Evolutionary conservation across 2,797 vertebrate species (phyloP).

Genomic region (Somateria mollissima): DNA sequence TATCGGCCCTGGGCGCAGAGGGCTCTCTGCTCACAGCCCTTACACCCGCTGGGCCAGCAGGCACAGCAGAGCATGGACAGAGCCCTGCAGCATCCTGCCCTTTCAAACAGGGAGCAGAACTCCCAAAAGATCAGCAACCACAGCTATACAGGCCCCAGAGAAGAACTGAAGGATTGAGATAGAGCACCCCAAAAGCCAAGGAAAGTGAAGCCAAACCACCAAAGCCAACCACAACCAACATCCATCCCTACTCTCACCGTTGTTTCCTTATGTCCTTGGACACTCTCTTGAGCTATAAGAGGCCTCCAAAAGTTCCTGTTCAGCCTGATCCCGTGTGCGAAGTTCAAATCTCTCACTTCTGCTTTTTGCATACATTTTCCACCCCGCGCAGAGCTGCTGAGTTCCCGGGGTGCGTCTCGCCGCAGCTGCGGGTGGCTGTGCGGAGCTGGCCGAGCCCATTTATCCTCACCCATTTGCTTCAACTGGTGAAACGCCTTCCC

Average conservation of each 20-base stretch:
- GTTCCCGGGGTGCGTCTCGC: not conserved
- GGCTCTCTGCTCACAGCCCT: not conserved
- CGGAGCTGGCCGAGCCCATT: accelerated
- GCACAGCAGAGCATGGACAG: too few relatives aligned
- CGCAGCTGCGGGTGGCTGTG: accelerated
- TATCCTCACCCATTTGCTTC: not conserved
- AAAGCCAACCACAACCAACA: not conserved
- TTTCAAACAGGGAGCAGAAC: not conserved
- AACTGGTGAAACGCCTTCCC: not conserved
- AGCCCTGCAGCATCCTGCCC: not conserved
- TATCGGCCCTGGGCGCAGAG: not conserved
- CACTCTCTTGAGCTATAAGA: not conserved
- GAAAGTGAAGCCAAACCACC: too few relatives aligned
- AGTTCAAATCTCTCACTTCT: accelerated
- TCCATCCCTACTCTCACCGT: too few relatives aligned
- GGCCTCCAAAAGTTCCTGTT: not conserved
- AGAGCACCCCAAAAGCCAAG: not conserved
- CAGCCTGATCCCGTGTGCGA: not conserved
- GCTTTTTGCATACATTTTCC: not conserved
- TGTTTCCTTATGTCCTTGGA: not conserved
- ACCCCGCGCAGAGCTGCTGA: not conserved
- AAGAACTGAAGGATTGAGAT: not conserved
- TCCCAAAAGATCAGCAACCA: not conserved
- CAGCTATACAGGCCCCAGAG: not conserved
- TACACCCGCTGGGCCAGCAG: not conserved